A percentile compares a stretch with the other conserved stretches of the same genome.
phyloP scores from a whole-genome alignment of 2,113 vertebrate species.

The Meleagris gallopavo region DNA sequence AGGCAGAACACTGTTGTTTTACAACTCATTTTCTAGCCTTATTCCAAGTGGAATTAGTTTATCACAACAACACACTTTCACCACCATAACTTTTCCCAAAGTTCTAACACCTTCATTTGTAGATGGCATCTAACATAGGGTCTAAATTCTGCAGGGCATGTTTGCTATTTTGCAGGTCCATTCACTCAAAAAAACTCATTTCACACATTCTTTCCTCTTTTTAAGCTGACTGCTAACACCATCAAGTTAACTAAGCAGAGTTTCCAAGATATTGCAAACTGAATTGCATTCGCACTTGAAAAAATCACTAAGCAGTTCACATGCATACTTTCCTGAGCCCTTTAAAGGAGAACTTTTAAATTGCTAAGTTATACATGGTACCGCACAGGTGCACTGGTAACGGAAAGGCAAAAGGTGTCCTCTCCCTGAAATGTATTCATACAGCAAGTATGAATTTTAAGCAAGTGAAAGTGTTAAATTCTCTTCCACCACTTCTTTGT shows the following conservation, averaged over 20 bases:
- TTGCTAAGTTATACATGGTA: neutral
- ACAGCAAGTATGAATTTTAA: neutral
- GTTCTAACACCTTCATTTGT: neutral
- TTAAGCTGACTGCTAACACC: neutral
- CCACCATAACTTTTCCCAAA: neutral
- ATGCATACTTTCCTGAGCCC: neutral
- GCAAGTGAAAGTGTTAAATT: neutral
- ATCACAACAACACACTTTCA: neutral
- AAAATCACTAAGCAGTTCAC: neutral
- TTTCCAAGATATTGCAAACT: constrained; percentile 11
- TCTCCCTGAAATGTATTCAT: neutral
- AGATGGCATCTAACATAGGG: neutral
- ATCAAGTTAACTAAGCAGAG: neutral
- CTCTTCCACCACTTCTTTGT: neutral
- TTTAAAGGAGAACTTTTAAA: neutral
- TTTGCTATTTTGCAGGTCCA: neutral
- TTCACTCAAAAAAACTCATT: neutral
- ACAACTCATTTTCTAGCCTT: neutral
- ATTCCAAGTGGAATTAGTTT: neutral
- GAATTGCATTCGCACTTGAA: neutral
- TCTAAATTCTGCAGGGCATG: neutral
- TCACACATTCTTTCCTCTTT: neutral
- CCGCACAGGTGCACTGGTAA: neutral
- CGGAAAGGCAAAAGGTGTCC: neutral
- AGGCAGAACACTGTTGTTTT: neutral